Conservation (phyloP, 1,140 invertebrate genomes). For the Zeugodacus cucurbitae region DNA sequence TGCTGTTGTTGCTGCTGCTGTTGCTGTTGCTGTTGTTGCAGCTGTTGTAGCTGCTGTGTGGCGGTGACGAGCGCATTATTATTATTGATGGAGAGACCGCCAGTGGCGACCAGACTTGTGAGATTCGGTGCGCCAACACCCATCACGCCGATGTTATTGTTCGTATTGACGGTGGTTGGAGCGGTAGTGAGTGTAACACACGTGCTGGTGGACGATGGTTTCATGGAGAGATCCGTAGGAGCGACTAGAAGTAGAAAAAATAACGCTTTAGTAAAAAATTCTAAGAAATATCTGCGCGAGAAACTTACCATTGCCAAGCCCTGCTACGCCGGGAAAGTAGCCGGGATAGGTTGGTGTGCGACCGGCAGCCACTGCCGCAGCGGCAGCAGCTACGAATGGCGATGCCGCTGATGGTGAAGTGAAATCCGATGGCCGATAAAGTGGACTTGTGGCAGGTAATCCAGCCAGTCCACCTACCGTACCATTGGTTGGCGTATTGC, state of each 20-base stretch:
- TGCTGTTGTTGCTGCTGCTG: constrained; percentile 60
- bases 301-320: constrained; percentile 61
- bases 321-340: constrained; percentile 60
- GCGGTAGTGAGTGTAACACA: constrained; percentile 36
- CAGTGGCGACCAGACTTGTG: constrained; percentile 49
- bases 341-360: constrained; percentile 60
- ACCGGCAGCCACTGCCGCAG: constrained; percentile 59
- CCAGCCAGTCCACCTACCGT: constrained; percentile 49
- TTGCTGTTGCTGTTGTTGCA: constrained; percentile 55
- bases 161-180: constrained; percentile 46
- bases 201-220: constrained; percentile 51
- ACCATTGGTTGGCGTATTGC: constrained; percentile 56
- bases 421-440: constrained; percentile 59
- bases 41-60: constrained; percentile 60
- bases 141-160: constrained; percentile 50
- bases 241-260: constrained; percentile 49
- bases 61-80: constrained; percentile 60
- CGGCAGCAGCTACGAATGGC: constrained; percentile 58
- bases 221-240: constrained; percentile 65
- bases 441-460: constrained; percentile 60
- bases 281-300: background rate
- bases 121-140: constrained; percentile 46
- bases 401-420: constrained; percentile 60
- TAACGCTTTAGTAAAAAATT: background rate
- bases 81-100: constrained; percentile 46